A percentile compares a stretch with the other conserved stretches of the same genome.
Conservation (phyloP, 1,140 invertebrate species). For the Colletes latitarsis region DNA sequence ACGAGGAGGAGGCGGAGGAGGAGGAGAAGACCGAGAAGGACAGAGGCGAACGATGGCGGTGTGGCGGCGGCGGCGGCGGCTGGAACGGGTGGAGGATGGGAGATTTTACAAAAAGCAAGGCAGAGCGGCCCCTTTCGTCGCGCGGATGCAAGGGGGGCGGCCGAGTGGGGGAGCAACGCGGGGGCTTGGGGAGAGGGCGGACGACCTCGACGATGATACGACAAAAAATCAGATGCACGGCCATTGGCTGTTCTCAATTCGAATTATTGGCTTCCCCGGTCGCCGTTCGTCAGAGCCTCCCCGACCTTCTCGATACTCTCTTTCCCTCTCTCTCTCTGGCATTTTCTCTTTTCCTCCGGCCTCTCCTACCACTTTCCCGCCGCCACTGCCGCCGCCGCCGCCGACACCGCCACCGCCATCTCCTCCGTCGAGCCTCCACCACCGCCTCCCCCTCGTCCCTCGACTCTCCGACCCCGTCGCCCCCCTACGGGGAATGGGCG, state of each 20-base stretch:
- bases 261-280: constrained; percentile 81
- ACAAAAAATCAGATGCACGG: constrained; percentile 81
- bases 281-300: constrained; percentile 78
- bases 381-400: constrained; percentile 26
- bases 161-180: constrained; percentile 16
- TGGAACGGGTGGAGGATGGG: constrained; percentile 53
- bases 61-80: constrained; percentile 37
- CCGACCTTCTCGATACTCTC: constrained; percentile 66
- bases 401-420: constrained; percentile 34
- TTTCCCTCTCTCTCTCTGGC: constrained; percentile 40
- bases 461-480: constrained; percentile 8
- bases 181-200: constrained; percentile 56
- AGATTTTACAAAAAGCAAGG: constrained; percentile 72
- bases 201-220: constrained; percentile 77
- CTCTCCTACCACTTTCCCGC: constrained; percentile 47
- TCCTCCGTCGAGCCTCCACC: constrained; percentile 59
- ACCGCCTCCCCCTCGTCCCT: constrained; percentile 36
- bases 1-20: constrained; percentile 33
- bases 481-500: constrained; percentile 55
- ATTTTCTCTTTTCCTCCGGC: constrained; percentile 44
- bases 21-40: constrained; percentile 42
- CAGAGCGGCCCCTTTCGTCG: constrained; percentile 70
- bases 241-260: constrained; percentile 81
- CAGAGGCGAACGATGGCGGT: constrained; percentile 58
- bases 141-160: constrained; percentile 32